phyloP scores from a whole-genome alignment of 2,113 vertebrate genomes.

The Rhineura floridana region DNA sequence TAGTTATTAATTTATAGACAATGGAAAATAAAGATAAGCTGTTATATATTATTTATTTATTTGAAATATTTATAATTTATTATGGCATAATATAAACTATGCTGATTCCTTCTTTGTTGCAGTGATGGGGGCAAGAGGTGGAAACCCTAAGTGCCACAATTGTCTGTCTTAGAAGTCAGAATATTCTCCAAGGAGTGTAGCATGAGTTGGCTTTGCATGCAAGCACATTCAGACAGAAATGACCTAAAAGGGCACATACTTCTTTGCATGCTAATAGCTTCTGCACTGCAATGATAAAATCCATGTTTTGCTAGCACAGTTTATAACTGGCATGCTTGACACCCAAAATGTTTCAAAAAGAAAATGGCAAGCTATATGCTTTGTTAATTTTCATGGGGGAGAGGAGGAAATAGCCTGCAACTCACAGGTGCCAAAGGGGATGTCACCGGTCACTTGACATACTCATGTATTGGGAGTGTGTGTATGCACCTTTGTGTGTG shows the following conservation, averaged over 20 bases:
- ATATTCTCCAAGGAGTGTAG: slow-evolving; percentile 46
- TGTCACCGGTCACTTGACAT: background rate
- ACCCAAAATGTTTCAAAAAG: slow-evolving; percentile 11
- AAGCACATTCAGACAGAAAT: slow-evolving; percentile 56
- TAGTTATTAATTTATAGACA: slow-evolving; percentile 27
- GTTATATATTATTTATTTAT: slow-evolving; percentile 5
- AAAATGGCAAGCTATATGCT: slow-evolving; percentile 56
- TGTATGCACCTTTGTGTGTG: background rate
- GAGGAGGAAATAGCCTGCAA: slow-evolving; percentile 40
- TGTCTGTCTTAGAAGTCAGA: slow-evolving; percentile 28
- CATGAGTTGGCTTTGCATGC: slow-evolving; percentile 40
- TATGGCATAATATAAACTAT: slow-evolving; percentile 29
- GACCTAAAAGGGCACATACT: slow-evolving; percentile 46
- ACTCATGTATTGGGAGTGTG: slow-evolving; percentile 29
- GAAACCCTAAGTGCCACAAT: slow-evolving; percentile 16
- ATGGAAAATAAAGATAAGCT: slow-evolving; percentile 2
- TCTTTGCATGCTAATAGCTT: slow-evolving; percentile 62
- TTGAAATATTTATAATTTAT: too few relatives aligned
- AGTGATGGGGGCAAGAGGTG: background rate
- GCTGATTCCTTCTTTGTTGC: slow-evolving; percentile 30
- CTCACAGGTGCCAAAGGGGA: slow-evolving; percentile 30
- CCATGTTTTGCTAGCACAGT: slow-evolving; percentile 39
- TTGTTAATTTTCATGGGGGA: slow-evolving; percentile 47
- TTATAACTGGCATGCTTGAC: slow-evolving; percentile 30
- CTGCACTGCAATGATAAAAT: slow-evolving; percentile 13